phyloP scores from a whole-genome alignment of 2,888 invertebrate species.

The Myopa testacea region DNA sequence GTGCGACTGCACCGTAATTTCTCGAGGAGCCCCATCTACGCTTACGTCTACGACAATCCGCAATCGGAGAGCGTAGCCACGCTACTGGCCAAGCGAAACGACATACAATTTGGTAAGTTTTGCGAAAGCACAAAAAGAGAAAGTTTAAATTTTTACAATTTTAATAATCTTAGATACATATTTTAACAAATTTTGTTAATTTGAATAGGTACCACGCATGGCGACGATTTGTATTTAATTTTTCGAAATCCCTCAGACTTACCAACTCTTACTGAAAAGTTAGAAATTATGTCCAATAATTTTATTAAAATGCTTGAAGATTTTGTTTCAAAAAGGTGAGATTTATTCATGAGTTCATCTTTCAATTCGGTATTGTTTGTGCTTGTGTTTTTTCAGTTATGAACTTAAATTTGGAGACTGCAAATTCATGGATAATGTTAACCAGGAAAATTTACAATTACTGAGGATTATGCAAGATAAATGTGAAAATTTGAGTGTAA shows the following conservation, averaged over 20 bases:
- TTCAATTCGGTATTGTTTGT: neutral
- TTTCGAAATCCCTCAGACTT: slow-evolving; percentile 44
- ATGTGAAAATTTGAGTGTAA: slow-evolving; percentile 47
- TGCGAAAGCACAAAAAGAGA: neutral
- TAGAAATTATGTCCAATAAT: slow-evolving; percentile 50
- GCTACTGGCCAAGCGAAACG: slow-evolving; percentile 69
- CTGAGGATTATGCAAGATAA: slow-evolving; percentile 49
- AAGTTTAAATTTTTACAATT: neutral
- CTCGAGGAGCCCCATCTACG: slow-evolving; percentile 73
- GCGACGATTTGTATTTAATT: slow-evolving; percentile 57
- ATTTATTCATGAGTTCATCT: neutral
- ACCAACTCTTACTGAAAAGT: slow-evolving; percentile 44
- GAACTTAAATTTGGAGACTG: slow-evolving; percentile 53
- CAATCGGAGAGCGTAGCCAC: slow-evolving; percentile 73
- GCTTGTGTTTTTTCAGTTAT: slow-evolving; percentile 38
- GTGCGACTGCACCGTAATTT: slow-evolving; percentile 72
- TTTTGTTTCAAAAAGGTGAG: slow-evolving; percentile 48
- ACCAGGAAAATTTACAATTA: slow-evolving; percentile 44
- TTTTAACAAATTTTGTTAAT: neutral
- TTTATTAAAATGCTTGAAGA: slow-evolving; percentile 57
- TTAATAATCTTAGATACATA: neutral
- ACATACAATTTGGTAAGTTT: slow-evolving; percentile 70
- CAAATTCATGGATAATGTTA: slow-evolving; percentile 51
- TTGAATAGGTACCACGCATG: slow-evolving; percentile 55
- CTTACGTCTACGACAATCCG: slow-evolving; percentile 75